Conservation (phyloP, 2,113 vertebrate species). For the Athene cunicularia region DNA sequence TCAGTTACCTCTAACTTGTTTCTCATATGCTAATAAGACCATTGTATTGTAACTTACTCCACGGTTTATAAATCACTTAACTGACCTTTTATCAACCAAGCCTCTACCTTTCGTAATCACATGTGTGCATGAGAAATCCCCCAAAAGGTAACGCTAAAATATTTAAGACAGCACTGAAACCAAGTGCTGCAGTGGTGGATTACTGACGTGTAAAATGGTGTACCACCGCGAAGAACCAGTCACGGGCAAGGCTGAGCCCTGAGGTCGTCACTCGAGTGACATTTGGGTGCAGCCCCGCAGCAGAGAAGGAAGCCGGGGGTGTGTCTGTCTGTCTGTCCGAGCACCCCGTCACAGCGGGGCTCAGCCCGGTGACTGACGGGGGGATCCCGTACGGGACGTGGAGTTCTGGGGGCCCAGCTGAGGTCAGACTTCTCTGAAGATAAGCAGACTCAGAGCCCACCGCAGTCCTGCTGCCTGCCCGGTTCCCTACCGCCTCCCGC, state of each 20-base stretch:
- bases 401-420: background rate
- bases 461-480: background rate
- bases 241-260: accelerated
- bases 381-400: too few species aligned
- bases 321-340: too few species aligned
- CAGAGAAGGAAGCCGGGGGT: background rate
- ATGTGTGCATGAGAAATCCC: background rate
- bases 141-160: background rate
- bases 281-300: accelerated
- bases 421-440: accelerated
- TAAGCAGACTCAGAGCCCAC: background rate
- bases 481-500: background rate
- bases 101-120: background rate
- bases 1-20: background rate
- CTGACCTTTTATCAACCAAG: background rate
- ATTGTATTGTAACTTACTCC: background rate
- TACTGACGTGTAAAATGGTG: accelerated
- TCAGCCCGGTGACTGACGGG: background rate
- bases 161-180: background rate
- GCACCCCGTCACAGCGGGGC: background rate
- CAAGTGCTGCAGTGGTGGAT: background rate
- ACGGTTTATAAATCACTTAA: background rate
- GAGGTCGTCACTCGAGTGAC: accelerated
- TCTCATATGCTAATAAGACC: background rate
- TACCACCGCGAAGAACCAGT: background rate